These are phyloP conservation scores for Mesitornis unicolor DNA, from an alignment of 2,113 vertebrate genomes.

Conservation along the genomic window DNA sequence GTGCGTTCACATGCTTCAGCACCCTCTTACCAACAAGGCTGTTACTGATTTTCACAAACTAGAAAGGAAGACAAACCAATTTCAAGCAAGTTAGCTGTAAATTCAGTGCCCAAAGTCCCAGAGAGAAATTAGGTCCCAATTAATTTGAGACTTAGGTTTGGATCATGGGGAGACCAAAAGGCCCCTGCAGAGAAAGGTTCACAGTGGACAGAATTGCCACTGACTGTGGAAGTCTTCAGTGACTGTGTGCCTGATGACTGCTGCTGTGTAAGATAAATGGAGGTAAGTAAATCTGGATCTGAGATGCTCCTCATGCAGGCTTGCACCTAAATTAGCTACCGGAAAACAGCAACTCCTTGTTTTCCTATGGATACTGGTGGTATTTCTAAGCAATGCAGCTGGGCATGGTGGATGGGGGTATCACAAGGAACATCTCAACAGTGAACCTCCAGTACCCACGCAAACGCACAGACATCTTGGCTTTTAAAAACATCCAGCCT, in stretches of 20 bases:
- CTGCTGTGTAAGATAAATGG: neutral
- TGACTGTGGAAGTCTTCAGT: neutral
- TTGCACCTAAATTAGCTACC: neutral
- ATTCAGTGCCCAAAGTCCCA: neutral
- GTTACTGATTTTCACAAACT: neutral
- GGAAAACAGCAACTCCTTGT: neutral
- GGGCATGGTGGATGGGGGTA: neutral
- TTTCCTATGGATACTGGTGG: neutral
- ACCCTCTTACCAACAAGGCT: neutral
- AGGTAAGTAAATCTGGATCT: neutral
- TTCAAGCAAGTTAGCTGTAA: neutral
- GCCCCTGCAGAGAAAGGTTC: neutral
- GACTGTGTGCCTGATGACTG: fast-evolving
- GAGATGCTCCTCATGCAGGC: neutral
- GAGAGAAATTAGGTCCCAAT: neutral
- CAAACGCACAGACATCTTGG: neutral
- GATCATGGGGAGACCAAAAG: neutral
- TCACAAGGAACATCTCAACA: neutral
- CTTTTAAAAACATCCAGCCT: neutral
- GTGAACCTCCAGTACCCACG: neutral
- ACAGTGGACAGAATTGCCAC: neutral
- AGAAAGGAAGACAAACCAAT: neutral
- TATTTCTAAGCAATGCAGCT: neutral
- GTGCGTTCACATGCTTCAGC: neutral
- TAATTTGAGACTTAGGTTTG: neutral